phyloP scores from a whole-genome alignment of 2,888 invertebrate genomes.

The Tipula vernalis region DNA sequence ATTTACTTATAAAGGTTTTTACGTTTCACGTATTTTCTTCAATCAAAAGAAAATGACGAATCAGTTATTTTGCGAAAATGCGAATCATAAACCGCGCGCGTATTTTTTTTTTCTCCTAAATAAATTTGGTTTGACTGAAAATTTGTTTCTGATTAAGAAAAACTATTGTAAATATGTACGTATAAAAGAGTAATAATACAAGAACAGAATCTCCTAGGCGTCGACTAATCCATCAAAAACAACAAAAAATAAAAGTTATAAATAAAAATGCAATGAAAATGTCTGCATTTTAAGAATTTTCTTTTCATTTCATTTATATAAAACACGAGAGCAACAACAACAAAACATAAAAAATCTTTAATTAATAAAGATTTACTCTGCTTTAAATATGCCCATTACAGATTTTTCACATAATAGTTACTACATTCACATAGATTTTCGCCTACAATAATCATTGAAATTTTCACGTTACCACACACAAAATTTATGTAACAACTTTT shows the following conservation, averaged over 20 bases:
- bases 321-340: neutral
- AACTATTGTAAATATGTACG: neutral
- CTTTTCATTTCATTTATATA: neutral
- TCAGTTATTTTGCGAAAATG: neutral
- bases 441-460: neutral
- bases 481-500: neutral
- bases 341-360: neutral
- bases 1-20: neutral
- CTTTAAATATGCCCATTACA: neutral
- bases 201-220: slow-evolving; percentile 4
- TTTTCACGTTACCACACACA: neutral
- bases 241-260: neutral
- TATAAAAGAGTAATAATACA: neutral
- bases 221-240: slow-evolving; percentile 5
- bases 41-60: neutral
- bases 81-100: neutral
- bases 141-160: neutral
- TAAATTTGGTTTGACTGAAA: neutral
- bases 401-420: neutral
- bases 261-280: slow-evolving; percentile 9
- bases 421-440: neutral
- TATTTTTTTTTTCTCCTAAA: neutral
- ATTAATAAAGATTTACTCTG: neutral
- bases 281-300: slow-evolving; percentile 5
- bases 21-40: neutral